Conservation (phyloP, 2,113 vertebrate species). For the Poeciliopsis occidentalis region DNA sequence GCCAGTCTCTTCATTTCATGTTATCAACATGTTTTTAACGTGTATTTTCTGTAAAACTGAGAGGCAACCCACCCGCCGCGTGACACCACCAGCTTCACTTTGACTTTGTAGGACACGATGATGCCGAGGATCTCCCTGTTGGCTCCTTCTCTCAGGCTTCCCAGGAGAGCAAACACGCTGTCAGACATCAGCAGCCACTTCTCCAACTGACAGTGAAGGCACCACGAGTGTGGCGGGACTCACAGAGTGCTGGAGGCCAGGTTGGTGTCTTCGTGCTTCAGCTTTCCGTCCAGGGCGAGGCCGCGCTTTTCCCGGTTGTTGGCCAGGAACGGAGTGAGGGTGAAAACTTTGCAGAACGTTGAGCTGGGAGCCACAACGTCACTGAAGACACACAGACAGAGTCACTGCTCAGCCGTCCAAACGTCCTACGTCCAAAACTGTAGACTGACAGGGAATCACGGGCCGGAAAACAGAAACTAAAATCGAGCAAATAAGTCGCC, state of each 20-base stretch:
- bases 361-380: constrained; percentile 92
- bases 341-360: constrained; percentile 96
- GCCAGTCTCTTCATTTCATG: not conserved
- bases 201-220: not conserved
- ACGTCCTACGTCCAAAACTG: too few relatives aligned
- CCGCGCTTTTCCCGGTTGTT: constrained; percentile 96
- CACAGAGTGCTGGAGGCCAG: constrained; percentile 96
- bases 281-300: constrained; percentile 92
- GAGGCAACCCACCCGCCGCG: constrained; percentile 88
- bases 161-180: not conserved
- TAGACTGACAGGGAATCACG: too few relatives aligned
- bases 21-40: not conserved
- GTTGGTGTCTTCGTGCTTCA: constrained; percentile 97
- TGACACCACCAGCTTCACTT: constrained; percentile 97
- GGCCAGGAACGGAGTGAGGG: constrained; percentile 91
- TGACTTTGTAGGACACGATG: constrained; percentile 97
- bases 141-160: constrained; percentile 91
- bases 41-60: too few relatives aligned
- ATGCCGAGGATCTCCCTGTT: constrained; percentile 95
- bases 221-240: constrained; percentile 48
- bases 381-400: constrained; percentile 64
- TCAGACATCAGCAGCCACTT: not conserved
- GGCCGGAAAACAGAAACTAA: too few relatives aligned
- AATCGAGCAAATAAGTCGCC: too few relatives aligned
- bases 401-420: too few relatives aligned